A percentile compares a stretch with the other conserved stretches of the same genome.
Evolutionary conservation across 2,888 invertebrate species (phyloP).

Genomic region (Cetonia aurata): DNA sequence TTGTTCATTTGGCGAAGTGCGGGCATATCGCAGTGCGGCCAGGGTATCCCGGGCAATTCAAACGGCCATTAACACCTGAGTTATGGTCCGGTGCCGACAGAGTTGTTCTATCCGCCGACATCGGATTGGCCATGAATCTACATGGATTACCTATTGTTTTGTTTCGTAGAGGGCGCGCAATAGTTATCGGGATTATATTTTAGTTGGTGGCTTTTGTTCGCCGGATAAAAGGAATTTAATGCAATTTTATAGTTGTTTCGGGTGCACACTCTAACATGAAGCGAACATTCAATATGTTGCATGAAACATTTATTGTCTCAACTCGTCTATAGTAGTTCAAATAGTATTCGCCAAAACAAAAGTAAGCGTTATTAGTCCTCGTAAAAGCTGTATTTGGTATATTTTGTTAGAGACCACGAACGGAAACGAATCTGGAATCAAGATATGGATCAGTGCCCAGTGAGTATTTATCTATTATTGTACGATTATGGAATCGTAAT

Average conservation of each 20-base stretch:
- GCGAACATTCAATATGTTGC: neutral
- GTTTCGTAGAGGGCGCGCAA: constrained; percentile 47
- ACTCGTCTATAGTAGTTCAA: no score
- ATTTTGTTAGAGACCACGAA: no score
- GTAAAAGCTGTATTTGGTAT: no score
- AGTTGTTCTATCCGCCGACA: constrained; percentile 64
- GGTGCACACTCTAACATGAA: constrained; percentile 8
- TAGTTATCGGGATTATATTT: constrained; percentile 45
- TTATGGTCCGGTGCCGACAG: constrained; percentile 66
- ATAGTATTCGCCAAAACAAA: no score
- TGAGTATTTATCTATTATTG: no score
- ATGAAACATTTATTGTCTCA: no score
- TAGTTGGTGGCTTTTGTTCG: constrained; percentile 37
- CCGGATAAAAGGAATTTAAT: constrained; percentile 12
- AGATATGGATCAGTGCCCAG: no score
- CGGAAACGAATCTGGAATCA: no score
- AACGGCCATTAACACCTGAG: constrained; percentile 65
- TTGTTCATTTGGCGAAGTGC: constrained; percentile 66
- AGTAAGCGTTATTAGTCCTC: no score
- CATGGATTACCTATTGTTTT: constrained; percentile 60
- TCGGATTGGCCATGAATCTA: constrained; percentile 63
- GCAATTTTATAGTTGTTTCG: constrained; percentile 16
- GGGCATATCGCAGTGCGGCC: constrained; percentile 65
- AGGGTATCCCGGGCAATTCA: constrained; percentile 63
- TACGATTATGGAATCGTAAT: no score